Percentiles rank a stretch among this genome's conserved stretches.
Evolutionary conservation across 2,113 vertebrate genomes (phyloP).

Genomic region (Aix galericulata): DNA sequence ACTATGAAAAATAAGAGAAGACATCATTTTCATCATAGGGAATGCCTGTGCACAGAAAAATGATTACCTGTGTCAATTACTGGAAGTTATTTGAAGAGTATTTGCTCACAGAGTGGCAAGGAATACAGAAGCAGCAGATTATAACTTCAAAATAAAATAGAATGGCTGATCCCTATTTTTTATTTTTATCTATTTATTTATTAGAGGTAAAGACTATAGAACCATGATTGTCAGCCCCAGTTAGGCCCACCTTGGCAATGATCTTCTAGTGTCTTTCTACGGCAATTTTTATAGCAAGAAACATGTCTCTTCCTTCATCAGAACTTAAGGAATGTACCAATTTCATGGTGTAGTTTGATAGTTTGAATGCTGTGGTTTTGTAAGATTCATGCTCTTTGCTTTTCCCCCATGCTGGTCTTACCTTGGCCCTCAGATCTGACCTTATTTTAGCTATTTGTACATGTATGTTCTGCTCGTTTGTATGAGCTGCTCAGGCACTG

Average conservation of each 20-base stretch:
- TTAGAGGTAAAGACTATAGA: not conserved
- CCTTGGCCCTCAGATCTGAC: not conserved
- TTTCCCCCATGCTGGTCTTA: not conserved
- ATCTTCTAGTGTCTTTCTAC: not conserved
- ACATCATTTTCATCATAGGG: not conserved
- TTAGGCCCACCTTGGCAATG: not conserved
- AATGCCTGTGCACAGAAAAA: not conserved
- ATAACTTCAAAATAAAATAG: not conserved
- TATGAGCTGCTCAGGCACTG: not conserved
- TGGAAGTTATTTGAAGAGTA: not conserved
- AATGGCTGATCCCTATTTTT: not conserved
- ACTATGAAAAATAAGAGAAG: not conserved
- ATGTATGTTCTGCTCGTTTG: too few relatives aligned
- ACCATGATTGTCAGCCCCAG: rapidly evolving
- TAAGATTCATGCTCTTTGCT: not conserved
- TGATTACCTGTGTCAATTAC: not conserved
- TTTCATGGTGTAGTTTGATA: not conserved
- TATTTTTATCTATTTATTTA: not conserved
- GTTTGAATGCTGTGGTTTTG: not conserved
- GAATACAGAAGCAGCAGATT: not conserved
- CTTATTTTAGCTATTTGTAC: not conserved
- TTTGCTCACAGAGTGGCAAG: not conserved
- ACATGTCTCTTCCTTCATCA: not conserved
- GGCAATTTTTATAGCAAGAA: not conserved
- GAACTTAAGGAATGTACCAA: not conserved